Conservation (phyloP, 2,113 vertebrate genomes). For the Pelusios castaneus region DNA sequence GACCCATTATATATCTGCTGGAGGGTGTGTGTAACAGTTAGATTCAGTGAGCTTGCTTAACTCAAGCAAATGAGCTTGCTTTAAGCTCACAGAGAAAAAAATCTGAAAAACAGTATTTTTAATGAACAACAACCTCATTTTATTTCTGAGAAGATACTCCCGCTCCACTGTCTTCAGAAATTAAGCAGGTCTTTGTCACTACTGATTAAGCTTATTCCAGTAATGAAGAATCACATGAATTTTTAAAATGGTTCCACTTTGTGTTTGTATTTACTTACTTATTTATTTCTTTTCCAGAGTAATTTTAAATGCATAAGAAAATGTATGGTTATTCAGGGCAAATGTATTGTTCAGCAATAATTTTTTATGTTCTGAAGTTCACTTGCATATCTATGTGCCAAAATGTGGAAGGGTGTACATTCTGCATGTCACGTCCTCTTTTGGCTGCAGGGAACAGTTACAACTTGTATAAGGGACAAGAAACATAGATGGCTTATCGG, state of each 20-base stretch:
- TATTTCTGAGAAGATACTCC: constrained; percentile 31
- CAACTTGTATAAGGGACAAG: neutral
- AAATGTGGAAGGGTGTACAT: constrained; percentile 51
- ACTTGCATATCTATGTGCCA: constrained; percentile 18
- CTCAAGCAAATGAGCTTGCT: neutral
- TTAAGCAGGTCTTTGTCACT: neutral
- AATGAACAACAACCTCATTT: neutral
- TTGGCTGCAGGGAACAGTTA: neutral
- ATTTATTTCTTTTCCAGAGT: neutral
- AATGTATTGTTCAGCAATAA: constrained; percentile 34
- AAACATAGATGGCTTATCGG: neutral
- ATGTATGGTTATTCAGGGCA: constrained; percentile 35
- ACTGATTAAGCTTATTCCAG: constrained; percentile 32
- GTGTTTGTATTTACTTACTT: neutral
- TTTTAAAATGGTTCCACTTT: constrained; percentile 33
- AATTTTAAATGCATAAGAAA: constrained; percentile 40
- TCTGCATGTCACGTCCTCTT: constrained; percentile 35
- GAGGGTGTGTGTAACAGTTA: neutral
- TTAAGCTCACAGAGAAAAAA: neutral
- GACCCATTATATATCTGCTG: neutral
- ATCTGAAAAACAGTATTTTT: neutral
- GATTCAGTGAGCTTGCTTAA: neutral
- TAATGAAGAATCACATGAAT: constrained; percentile 41
- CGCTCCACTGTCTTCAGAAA: neutral
- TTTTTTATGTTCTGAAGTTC: constrained; percentile 30